Base-by-base conservation (phyloP, 2,797 vertebrate species). In the Allobates femoralis region DNA sequence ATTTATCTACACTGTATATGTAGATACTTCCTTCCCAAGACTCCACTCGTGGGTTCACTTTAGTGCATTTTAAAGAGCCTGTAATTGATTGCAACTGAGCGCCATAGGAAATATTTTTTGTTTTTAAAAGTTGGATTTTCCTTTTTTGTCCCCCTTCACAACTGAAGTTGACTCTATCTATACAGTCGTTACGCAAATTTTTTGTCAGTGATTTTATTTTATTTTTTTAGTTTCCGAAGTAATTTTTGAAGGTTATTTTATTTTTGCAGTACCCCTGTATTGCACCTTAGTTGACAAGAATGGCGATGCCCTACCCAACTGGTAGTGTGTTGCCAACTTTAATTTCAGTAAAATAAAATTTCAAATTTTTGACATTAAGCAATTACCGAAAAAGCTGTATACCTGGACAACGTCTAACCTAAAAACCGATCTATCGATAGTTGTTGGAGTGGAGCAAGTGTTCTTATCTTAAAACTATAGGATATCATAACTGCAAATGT, bases 401-500 rank as follows among this genome's bases (percentile, higher is more conserved):
- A 71, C 34, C 34, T 71, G 34, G 11, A n/a, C 34, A 46, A n/a
- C 34, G 23, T 41, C 21, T 71, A 71, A 8, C 41, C 23, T 46
- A 12, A 71, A 41, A 21, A 32, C 32, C 11, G 34, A n/a, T 2
- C 3, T 60, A 62, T 60, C 46, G 14, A 79, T 62, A 60, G 51
- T 82, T 56, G 64, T 81, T 53, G 69, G 64, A 71, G 88, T 91
- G 87, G 89, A 95, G 87, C 92, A 95, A 95, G 94, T 95, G 95
- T 95, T 96, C 93, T 95, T 96, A 95, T 93, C 90, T 93, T 85
- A 92, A 91, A 91, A 88, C 89, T 90, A 92, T 92, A 94, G 93
- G 93, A 90, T 93, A 92, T 93, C 91, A 91, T 92, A 93, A 93
- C 93, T 94, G 91, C 91, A 93, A 89, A 93, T 93, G 76, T 92